A percentile compares a stretch with the other conserved stretches of the same genome.
phyloP scores from a whole-genome alignment of 2,113 vertebrate genomes.

The Mirounga angustirostris region DNA sequence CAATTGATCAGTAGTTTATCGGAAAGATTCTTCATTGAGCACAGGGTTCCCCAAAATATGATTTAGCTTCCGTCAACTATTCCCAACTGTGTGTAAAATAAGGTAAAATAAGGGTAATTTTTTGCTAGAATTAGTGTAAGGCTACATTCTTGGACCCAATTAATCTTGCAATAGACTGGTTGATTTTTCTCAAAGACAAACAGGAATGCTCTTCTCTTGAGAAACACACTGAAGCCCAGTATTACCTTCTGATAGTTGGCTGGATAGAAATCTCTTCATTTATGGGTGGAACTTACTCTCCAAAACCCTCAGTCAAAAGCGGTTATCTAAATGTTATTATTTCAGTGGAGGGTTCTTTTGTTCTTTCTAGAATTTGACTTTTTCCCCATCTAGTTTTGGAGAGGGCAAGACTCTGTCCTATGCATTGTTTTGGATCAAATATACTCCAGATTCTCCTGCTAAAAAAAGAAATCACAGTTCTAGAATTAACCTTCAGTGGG shows the following conservation, averaged over 20 bases:
- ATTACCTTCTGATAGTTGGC: neutral
- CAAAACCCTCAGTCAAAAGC: neutral
- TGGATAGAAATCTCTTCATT: conserved; percentile 1
- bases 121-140: neutral
- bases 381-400: neutral
- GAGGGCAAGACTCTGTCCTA: neutral
- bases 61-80: neutral
- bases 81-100: neutral
- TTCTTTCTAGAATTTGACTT: conserved; percentile 7
- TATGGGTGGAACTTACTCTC: neutral
- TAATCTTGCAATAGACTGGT: neutral
- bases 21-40: neutral
- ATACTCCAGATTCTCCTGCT: neutral
- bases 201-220: neutral
- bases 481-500: neutral
- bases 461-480: neutral
- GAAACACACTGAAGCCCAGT: neutral
- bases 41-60: neutral
- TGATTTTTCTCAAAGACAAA: conserved; percentile 41
- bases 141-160: neutral
- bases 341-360: neutral
- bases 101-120: neutral
- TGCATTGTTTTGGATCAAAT: neutral
- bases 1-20: neutral
- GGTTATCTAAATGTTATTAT: neutral